Evolutionary conservation across 2,888 invertebrate species (phyloP), one percentile per base, ranked within the genome.

Genomic region (Muschampia plurimacula): DNA sequence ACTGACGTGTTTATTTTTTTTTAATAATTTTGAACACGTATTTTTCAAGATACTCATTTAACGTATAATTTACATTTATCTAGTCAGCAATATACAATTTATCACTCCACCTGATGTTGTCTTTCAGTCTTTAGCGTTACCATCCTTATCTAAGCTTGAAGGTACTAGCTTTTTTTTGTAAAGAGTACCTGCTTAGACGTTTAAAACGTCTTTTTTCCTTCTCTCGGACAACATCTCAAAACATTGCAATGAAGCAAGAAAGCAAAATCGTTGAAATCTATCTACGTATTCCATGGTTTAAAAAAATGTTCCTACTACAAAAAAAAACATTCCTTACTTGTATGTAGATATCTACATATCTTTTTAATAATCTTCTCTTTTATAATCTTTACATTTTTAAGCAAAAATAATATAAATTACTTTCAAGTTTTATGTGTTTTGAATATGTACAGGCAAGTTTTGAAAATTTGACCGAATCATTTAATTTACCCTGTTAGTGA

Each of bases 401-500:
- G n/a, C 46, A 57, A 28, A 46, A 36, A 60, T 22, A 67, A 67
- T 63, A 72, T 72, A 28, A 55, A 36, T 70, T 46, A 52, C 62
- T 66, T 44, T 15, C 12, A 49, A 62, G n/a, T 65, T 65, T 49
- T 28, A 39, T 55, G 28, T 13, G 12, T 32, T 44, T 67, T 28
- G 68, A 75, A 70, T 77, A 78, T 73, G 73, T 76, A 79, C 76
- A 78, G 77, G 80, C 77, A 82, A 80, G 81, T 46, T 75, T 78
- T 79, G 77, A 80, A 79, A 80, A 82, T 79, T 81, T 83, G 82
- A 82, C 76, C 78, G 77, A 81, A 82, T 84, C 80, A 82, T 77
- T 78, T 80, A 84, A 84, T 87, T 92, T 93, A 93, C 93, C 93
- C 93, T 93, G 93, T 93, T 85, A 55, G 88, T 89, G 86, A 87